phyloP scores from a whole-genome alignment of 2,888 invertebrate species.

The Machimus rusticus region DNA sequence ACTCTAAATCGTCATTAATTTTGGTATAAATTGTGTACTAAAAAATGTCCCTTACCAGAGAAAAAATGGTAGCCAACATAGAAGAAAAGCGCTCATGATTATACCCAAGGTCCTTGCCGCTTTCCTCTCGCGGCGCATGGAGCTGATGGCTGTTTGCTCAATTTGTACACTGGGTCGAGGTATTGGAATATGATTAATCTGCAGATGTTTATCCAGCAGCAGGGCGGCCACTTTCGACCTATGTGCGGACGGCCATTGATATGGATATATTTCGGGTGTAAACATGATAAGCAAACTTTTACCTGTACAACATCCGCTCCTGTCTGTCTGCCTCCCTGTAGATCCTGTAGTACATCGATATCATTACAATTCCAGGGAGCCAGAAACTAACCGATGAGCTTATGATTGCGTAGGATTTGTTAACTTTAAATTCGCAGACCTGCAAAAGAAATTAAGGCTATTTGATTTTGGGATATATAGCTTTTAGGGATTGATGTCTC shows the following conservation, averaged over 20 bases:
- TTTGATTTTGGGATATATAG: background rate
- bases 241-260: slow-evolving; percentile 48
- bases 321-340: slow-evolving; percentile 85
- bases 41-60: slow-evolving; percentile 72
- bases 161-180: slow-evolving; percentile 72
- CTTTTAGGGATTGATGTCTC: background rate
- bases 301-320: slow-evolving; percentile 85
- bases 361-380: slow-evolving; percentile 93
- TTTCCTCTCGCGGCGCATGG: slow-evolving; percentile 88
- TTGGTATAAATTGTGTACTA: background rate
- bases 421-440: slow-evolving; percentile 83
- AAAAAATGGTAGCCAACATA: slow-evolving; percentile 97
- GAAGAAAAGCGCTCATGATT: slow-evolving; percentile 93
- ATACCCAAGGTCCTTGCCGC: slow-evolving; percentile 94
- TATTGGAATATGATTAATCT: slow-evolving; percentile 87
- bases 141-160: slow-evolving; percentile 80
- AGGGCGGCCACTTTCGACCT: slow-evolving; percentile 90
- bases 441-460: slow-evolving; percentile 49
- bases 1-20: background rate
- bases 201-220: slow-evolving; percentile 85
- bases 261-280: background rate
- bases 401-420: slow-evolving; percentile 84
- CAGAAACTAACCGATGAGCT: slow-evolving; percentile 93
- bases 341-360: slow-evolving; percentile 90
- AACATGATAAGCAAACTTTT: slow-evolving; percentile 53